Conservation (phyloP, 2,888 invertebrate species). For the Yponomeuta plumbellus region DNA sequence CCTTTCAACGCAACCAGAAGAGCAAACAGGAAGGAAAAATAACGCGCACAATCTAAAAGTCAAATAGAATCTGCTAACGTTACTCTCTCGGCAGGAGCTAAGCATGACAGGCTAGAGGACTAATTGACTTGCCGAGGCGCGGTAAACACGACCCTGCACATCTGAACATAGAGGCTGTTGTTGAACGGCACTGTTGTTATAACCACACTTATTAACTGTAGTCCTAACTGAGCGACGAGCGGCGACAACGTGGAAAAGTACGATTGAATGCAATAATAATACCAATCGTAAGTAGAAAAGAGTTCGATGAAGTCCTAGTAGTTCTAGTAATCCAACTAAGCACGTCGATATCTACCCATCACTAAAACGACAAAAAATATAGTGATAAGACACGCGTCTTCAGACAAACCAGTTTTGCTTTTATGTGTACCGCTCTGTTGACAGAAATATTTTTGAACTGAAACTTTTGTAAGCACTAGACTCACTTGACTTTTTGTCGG, state of each 20-base stretch:
- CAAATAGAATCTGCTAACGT: slow-evolving; percentile 6
- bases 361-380: no score
- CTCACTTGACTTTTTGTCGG: no score
- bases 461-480: no score
- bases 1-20: neutral
- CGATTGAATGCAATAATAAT: neutral
- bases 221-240: neutral
- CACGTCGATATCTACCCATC: no score
- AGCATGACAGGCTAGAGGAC: slow-evolving; percentile 5
- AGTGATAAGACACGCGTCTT: no score
- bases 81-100: slow-evolving; percentile 1
- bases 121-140: neutral
- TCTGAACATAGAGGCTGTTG: slow-evolving; percentile 14
- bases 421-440: no score
- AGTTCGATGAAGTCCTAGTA: no score
- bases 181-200: slow-evolving; percentile 4
- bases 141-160: slow-evolving; percentile 15
- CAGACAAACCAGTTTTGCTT: no score
- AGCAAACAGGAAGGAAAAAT: neutral
- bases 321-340: no score
- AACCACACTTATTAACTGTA: neutral
- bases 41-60: neutral
- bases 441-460: no score
- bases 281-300: no score
- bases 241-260: neutral